A percentile compares a stretch with the other conserved stretches of the same genome.
Evolutionary conservation across 2,113 vertebrate genomes (phyloP).

Genomic region (Megaleporinus macrocephalus): DNA sequence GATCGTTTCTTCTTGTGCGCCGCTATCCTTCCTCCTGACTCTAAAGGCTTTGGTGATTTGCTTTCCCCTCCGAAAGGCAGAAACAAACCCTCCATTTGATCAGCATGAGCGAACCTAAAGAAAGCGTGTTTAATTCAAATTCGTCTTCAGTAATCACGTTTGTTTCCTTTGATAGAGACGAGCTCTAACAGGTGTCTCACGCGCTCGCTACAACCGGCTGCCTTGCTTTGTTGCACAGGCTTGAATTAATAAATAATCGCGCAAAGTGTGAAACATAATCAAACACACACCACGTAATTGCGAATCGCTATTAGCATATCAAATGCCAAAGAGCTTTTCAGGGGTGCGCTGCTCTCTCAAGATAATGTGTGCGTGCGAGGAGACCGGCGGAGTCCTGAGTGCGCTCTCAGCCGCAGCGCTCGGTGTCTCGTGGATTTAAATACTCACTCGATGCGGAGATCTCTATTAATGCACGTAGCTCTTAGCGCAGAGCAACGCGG

Average conservation of each 20-base stretch:
- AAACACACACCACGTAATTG: conserved; percentile 66
- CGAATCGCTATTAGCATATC: conserved; percentile 65
- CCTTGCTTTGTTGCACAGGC: conserved; percentile 47
- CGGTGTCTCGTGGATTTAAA: conserved; percentile 34
- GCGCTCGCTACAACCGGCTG: conserved; percentile 46
- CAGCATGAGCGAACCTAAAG: background rate
- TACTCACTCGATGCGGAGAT: conserved; percentile 24
- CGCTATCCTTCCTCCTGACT: no score
- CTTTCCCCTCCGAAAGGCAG: conserved; percentile 7
- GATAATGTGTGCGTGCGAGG: conserved; percentile 49
- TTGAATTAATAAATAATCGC: conserved; percentile 60
- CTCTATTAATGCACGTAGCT: conserved; percentile 45
- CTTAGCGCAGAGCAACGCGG: conserved; percentile 47
- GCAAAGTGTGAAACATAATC: conserved; percentile 58
- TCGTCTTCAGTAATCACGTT: conserved; percentile 45
- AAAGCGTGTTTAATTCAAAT: conserved; percentile 15
- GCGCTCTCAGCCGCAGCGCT: conserved; percentile 25
- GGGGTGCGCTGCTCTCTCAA: conserved; percentile 45
- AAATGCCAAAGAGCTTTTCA: conserved; percentile 64
- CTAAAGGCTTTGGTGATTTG: background rate
- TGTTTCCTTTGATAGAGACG: conserved; percentile 56
- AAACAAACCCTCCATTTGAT: conserved; percentile 9
- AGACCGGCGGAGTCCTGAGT: conserved; percentile 26
- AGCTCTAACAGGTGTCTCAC: conserved; percentile 57
- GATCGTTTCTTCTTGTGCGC: no score